Evolutionary conservation across 2,797 vertebrate species (phyloP).

Genomic region (Staurois parvus): DNA sequence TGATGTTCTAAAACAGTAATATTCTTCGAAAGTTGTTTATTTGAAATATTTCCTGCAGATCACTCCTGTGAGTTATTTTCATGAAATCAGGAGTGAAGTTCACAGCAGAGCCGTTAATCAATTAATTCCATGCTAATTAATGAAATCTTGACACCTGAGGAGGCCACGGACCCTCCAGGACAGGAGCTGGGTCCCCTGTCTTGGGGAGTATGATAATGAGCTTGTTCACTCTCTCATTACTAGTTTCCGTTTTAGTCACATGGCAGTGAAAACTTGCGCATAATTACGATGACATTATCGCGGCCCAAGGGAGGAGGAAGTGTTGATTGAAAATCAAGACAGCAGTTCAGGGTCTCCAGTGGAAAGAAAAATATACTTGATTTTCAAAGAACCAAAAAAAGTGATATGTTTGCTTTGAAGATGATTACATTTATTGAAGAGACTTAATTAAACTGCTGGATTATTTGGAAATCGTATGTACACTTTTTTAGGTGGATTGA

Average conservation of each 20-base stretch:
- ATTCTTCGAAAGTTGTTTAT: neutral
- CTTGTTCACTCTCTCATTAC: constrained; percentile 39
- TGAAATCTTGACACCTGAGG: constrained; percentile 25
- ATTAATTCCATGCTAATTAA: constrained; percentile 35
- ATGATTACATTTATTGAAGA: constrained; percentile 58
- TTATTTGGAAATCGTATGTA: constrained; percentile 32
- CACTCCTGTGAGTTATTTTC: neutral
- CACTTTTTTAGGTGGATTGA: constrained; percentile 19
- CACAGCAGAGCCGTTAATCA: constrained; percentile 18
- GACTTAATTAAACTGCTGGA: constrained; percentile 54
- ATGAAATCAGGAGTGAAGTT: neutral
- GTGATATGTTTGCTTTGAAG: constrained; percentile 60
- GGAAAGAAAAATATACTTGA: constrained; percentile 57
- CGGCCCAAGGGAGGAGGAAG: constrained; percentile 51
- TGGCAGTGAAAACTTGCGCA: constrained; percentile 30
- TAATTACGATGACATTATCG: constrained; percentile 60
- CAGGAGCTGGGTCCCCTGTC: neutral
- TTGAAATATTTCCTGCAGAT: neutral
- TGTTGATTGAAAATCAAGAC: constrained; percentile 63
- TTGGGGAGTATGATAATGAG: constrained; percentile 30
- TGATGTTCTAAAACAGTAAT: neutral
- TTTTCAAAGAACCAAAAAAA: constrained; percentile 61
- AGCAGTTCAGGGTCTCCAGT: constrained; percentile 52
- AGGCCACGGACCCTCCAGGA: constrained; percentile 11
- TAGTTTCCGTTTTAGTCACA: constrained; percentile 23